These are phyloP conservation scores for Ethmia dodecea DNA, from an alignment of 2,888 invertebrate species.

Conservation along the genomic window DNA sequence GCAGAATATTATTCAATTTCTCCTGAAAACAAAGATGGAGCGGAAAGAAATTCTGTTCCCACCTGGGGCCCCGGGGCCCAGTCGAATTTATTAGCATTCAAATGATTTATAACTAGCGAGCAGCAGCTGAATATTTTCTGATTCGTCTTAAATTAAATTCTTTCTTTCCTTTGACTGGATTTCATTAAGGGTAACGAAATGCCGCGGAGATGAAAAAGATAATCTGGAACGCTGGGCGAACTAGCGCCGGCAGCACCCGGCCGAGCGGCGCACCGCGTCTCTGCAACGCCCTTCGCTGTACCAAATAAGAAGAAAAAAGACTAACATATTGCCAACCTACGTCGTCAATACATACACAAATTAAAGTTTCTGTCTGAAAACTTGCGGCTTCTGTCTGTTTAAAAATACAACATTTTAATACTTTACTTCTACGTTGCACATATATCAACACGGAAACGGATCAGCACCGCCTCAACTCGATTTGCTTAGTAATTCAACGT, in stretches of 20 bases:
- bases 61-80: slow-evolving; percentile 62
- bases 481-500: no score
- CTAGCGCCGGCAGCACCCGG: not conserved
- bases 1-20: slow-evolving; percentile 70
- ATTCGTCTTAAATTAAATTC: slow-evolving; percentile 76
- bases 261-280: not conserved
- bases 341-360: no score
- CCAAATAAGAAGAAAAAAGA: no score
- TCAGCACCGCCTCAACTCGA: no score
- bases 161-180: slow-evolving; percentile 74
- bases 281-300: slow-evolving; percentile 3
- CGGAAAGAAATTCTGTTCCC: slow-evolving; percentile 65
- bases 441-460: no score
- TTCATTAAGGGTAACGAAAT: slow-evolving; percentile 73
- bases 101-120: slow-evolving; percentile 77
- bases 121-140: slow-evolving; percentile 75
- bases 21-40: slow-evolving; percentile 67
- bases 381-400: no score
- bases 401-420: no score
- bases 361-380: no score
- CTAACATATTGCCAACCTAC: no score
- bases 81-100: slow-evolving; percentile 78
- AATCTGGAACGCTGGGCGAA: slow-evolving; percentile 35
- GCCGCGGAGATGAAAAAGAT: slow-evolving; percentile 67
- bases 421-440: no score